Conservation (phyloP, 1,140 invertebrate species). For the Calephelis virginiensis region DNA sequence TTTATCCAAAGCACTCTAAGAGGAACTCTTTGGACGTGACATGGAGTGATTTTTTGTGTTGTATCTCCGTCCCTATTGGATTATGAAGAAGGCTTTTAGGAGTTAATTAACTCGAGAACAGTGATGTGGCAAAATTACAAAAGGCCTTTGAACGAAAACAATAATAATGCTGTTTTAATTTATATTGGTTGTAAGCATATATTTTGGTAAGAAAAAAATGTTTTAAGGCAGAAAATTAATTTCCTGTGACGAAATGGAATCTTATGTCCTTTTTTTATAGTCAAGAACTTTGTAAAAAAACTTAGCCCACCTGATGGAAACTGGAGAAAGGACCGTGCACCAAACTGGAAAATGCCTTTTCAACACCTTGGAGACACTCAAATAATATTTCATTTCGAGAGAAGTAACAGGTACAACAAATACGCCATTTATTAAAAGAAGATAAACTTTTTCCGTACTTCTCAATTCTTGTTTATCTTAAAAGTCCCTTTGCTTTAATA, state of each 20-base stretch:
- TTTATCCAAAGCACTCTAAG: constrained; percentile 51
- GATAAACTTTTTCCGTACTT: too few relatives aligned
- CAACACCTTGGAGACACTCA: too few relatives aligned
- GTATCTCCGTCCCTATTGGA: constrained; percentile 50
- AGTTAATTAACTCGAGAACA: constrained; percentile 66
- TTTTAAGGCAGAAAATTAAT: not conserved
- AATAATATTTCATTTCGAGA: too few relatives aligned
- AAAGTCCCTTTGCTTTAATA: too few relatives aligned
- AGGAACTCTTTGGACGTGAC: constrained; percentile 60
- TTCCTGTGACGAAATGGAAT: not conserved
- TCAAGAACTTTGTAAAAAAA: too few relatives aligned
- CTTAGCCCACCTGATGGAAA: too few relatives aligned
- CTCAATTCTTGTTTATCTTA: too few relatives aligned
- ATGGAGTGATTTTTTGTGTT: constrained; percentile 61
- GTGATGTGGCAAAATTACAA: constrained; percentile 32
- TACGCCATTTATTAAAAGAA: too few relatives aligned
- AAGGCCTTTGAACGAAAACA: constrained; percentile 11
- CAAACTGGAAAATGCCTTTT: too few relatives aligned
- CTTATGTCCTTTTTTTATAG: too few relatives aligned
- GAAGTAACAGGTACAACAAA: too few relatives aligned
- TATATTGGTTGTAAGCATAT: not conserved
- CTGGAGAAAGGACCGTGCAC: too few relatives aligned
- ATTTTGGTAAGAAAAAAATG: not conserved
- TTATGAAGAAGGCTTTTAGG: constrained; percentile 56
- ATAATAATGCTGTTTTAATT: constrained; percentile 14